These are phyloP conservation scores for Eonycteris spelaea DNA, from an alignment of 2,113 vertebrate species.

Conservation along the genomic window DNA sequence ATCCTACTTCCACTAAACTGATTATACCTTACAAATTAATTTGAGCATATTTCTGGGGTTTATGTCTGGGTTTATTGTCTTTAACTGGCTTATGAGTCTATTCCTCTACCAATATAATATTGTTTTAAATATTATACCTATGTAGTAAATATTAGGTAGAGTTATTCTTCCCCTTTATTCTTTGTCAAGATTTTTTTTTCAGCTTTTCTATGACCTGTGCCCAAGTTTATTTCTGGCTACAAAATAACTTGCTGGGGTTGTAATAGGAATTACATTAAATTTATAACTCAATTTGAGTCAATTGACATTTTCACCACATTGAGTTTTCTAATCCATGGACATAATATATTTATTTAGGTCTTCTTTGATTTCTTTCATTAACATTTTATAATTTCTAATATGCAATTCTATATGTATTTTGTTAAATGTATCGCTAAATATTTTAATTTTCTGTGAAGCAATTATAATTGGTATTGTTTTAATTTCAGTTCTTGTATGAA, in stretches of 20 bases:
- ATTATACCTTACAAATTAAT: not conserved
- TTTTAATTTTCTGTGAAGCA: not conserved
- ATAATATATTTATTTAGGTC: not conserved
- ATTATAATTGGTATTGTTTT: not conserved
- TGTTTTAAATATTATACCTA: not conserved
- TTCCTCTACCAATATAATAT: not conserved
- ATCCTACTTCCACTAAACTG: not conserved
- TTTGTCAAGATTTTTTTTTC: not conserved
- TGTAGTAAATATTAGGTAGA: not conserved
- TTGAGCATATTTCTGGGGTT: not conserved
- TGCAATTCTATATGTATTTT: not conserved
- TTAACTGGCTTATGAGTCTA: not conserved
- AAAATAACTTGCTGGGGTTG: not conserved
- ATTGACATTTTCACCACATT: not conserved
- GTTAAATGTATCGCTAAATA: not conserved
- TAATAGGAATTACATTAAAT: not conserved
- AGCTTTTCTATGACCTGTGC: not conserved
- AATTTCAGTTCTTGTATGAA: not conserved
- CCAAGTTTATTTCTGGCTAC: not conserved
- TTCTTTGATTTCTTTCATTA: not conserved
- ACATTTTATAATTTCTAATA: not conserved
- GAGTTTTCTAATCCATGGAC: not conserved
- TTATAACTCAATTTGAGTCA: not conserved
- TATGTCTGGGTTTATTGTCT: not conserved
- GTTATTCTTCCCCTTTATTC: not conserved